These are phyloP conservation scores for Axis porcinus DNA, from an alignment of 2,113 vertebrate genomes.

Conservation along the genomic window DNA sequence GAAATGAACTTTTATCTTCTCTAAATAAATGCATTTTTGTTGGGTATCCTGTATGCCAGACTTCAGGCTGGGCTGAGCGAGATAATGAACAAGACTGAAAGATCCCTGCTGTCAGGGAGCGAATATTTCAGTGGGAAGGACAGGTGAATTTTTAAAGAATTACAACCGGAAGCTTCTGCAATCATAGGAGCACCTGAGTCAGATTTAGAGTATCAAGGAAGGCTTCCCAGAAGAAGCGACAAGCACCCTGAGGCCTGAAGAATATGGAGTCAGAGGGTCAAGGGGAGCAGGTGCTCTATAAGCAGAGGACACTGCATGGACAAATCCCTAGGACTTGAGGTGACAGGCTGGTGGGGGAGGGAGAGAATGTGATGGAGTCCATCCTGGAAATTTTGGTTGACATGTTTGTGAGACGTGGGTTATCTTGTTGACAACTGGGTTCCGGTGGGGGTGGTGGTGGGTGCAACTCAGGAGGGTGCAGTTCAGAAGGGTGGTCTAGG, in stretches of 20 bases:
- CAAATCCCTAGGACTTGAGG: not conserved
- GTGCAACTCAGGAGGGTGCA: not conserved
- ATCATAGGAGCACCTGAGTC: not conserved
- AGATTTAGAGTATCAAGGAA: not conserved
- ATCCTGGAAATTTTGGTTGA: not conserved
- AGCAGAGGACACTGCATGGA: not conserved
- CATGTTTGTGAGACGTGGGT: not conserved
- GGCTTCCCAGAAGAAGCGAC: not conserved
- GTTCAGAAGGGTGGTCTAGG: not conserved
- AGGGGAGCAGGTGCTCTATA: not conserved
- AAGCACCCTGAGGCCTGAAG: not conserved
- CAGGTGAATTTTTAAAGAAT: not conserved
- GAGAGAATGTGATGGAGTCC: not conserved
- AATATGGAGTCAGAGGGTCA: not conserved
- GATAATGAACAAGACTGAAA: not conserved
- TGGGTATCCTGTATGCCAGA: not conserved
- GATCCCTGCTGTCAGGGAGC: not conserved
- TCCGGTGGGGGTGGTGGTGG: too few species aligned
- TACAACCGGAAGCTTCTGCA: not conserved
- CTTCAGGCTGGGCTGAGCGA: not conserved
- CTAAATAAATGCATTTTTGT: not conserved
- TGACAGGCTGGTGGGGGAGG: not conserved
- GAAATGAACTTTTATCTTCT: not conserved
- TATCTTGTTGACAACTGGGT: not conserved
- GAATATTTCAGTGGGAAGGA: not conserved